Conservation (phyloP, 2,113 vertebrate genomes). For the Recurvirostra avosetta region DNA sequence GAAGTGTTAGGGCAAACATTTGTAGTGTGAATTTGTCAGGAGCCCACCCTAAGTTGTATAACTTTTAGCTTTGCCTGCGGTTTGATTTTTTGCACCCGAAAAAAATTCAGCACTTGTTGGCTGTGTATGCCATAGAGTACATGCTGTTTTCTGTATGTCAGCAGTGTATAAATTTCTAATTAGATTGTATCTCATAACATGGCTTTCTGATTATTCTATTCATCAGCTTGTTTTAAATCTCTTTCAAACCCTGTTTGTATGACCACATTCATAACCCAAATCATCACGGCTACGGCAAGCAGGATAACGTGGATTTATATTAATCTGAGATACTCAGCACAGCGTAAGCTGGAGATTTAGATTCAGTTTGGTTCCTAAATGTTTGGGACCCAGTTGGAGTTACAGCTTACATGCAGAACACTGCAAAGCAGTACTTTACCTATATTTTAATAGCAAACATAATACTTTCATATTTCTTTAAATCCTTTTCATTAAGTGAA, state of each 20-base stretch:
- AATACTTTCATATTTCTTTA: slow-evolving; percentile 60
- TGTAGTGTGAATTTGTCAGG: not conserved
- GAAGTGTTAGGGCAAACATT: not conserved
- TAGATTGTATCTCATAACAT: slow-evolving; percentile 31
- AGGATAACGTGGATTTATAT: slow-evolving; percentile 66
- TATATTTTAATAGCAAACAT: slow-evolving; percentile 45
- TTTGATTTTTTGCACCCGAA: not conserved
- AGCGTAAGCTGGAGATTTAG: slow-evolving; percentile 63
- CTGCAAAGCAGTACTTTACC: slow-evolving; percentile 34
- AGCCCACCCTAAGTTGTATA: not conserved
- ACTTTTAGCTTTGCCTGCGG: not conserved
- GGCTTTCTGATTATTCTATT: slow-evolving; percentile 57
- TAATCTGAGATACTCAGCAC: slow-evolving; percentile 63
- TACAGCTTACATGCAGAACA: slow-evolving; percentile 30
- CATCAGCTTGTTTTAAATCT: slow-evolving; percentile 53
- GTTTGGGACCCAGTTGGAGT: slow-evolving; percentile 15
- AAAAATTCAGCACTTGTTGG: not conserved
- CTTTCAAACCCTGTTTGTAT: slow-evolving; percentile 45
- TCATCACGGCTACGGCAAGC: slow-evolving; percentile 27
- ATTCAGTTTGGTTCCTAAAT: slow-evolving; percentile 47
- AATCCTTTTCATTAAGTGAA: slow-evolving; percentile 65
- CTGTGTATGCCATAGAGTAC: not conserved
- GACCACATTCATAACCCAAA: slow-evolving; percentile 46
- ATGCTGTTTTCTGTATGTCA: slow-evolving; percentile 3
- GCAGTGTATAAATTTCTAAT: slow-evolving; percentile 33